Evolutionary conservation across 1,140 invertebrate species (phyloP), one percentile per base, ranked within the genome.

Genomic region (Dolichoris vasculosae): DNA sequence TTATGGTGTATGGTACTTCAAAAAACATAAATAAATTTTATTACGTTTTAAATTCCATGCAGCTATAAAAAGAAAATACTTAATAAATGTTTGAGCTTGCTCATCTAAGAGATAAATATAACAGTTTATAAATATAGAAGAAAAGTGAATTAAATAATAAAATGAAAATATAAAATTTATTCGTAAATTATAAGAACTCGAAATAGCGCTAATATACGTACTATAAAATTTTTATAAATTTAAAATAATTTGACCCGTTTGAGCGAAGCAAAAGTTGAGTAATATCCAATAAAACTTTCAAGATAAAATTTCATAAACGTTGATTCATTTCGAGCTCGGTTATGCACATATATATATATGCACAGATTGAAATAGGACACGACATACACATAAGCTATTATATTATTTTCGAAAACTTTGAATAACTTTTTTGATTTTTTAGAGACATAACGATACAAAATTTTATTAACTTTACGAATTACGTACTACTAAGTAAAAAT

Each of bases 181-280:
- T 43, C 23, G 20, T 38, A 17, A 73, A n/a, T 17, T n/a, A 73
- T 43, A 73, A 73, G 38, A 17, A n/a, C 3, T 15, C 8, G 26
- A 20, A 43, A n/a, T 17, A 23, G 26, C 20, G 15, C 43, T 8
- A 20, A 20, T 43, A 3, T 8, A 1, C 15, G 8, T 0, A 3
- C 38, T 26, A n/a, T n/a, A 7, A 73, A 73, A n/a, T 73, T 73
- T 73, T 73, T 73, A 43, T 73, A 73, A 73, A 73, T 43, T 73
- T 20, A 69, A 73, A 75, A 46, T 38, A 75, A 38, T 46, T 26
- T 48, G 26, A 75, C 35, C 6, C 26, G 13, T 13, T 17, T 46
- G 32, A 26, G 2, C 9, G 55, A 48, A 76, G 15, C 13, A 76
- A 76, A 76, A 23, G 30, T n/a, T 48, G 9, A 76, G 13, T 0